phyloP scores from a whole-genome alignment of 2,888 invertebrate genomes.

The Minunthozetes semirufus region DNA sequence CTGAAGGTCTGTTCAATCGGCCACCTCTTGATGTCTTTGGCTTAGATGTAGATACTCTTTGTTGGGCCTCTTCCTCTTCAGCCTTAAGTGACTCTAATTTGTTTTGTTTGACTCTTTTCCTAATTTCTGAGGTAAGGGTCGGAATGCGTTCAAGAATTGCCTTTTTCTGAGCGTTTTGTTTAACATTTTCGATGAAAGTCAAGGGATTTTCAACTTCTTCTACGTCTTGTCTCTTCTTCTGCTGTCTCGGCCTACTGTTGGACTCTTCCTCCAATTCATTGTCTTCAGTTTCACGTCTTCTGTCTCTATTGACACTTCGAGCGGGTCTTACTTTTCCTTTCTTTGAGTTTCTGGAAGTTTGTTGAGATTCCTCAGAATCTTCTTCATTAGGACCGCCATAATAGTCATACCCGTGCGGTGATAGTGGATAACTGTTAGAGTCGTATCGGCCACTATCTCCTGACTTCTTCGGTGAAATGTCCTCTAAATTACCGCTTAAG shows the following conservation, averaged over 20 bases:
- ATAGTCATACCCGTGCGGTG: slow-evolving; percentile 1
- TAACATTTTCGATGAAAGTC: background rate
- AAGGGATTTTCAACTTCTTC: background rate
- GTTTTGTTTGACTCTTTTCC: background rate
- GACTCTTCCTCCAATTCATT: background rate
- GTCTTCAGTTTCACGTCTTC: background rate
- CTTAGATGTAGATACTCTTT: background rate
- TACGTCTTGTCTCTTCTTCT: background rate
- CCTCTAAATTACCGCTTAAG: background rate
- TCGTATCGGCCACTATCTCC: background rate
- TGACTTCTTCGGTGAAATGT: background rate
- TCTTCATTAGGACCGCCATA: background rate
- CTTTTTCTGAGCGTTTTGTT: background rate
- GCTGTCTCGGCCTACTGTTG: too few species aligned
- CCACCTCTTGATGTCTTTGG: background rate
- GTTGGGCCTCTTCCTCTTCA: background rate
- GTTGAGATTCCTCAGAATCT: background rate
- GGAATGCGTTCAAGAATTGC: background rate
- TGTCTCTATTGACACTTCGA: background rate
- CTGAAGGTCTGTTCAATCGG: background rate
- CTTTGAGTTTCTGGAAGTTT: background rate
- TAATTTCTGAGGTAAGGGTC: background rate
- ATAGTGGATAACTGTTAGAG: background rate
- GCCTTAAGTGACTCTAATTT: background rate
- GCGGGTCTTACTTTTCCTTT: background rate